A percentile compares a stretch with the other conserved stretches of the same genome.
These are phyloP conservation scores for Alouatta palliata DNA, from an alignment of 2,113 vertebrate genomes.

Conservation along the genomic window DNA sequence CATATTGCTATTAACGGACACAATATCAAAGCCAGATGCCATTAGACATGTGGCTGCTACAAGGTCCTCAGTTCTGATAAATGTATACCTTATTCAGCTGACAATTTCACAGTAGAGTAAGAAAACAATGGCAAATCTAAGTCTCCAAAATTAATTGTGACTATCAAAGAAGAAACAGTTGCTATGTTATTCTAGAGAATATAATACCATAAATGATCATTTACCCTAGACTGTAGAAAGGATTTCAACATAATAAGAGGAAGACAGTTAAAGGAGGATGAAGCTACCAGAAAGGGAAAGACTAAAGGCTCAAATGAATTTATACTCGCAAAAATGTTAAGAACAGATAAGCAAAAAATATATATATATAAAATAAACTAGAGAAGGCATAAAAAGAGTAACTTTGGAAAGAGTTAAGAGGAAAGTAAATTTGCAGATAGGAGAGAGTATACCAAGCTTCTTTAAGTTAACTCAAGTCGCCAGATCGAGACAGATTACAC, in stretches of 20 bases:
- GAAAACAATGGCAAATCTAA: background rate
- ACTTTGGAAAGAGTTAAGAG: background rate
- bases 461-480: background rate
- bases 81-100: background rate
- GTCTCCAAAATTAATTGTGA: background rate
- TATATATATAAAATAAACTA: background rate
- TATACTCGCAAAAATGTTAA: background rate
- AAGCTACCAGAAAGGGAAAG: background rate
- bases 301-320: background rate
- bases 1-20: background rate
- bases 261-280: background rate
- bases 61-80: background rate
- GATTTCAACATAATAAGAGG: background rate
- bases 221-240: background rate
- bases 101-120: background rate
- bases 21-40: background rate
- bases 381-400: background rate
- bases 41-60: background rate
- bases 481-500: conserved; percentile 23
- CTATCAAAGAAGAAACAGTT: background rate
- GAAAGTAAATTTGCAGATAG: background rate
- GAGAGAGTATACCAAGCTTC: background rate
- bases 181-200: background rate
- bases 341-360: background rate
- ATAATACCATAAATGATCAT: background rate